phyloP scores from a whole-genome alignment of 2,113 vertebrate species.

The Malurus elegans region DNA sequence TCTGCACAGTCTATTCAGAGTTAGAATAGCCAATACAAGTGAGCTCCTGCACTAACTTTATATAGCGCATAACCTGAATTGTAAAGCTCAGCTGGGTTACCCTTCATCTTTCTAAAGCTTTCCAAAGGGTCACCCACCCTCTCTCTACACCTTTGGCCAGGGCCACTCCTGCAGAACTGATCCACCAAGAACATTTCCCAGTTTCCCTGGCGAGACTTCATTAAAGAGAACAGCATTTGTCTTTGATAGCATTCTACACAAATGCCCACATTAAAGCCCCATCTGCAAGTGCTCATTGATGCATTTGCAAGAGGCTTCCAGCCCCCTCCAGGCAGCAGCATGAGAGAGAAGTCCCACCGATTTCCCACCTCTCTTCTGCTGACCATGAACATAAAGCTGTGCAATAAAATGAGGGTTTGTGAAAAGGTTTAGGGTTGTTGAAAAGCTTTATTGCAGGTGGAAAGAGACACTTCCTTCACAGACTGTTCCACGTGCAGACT shows the following conservation, averaged over 20 bases:
- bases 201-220: not conserved
- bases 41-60: not conserved
- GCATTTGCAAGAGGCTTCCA: not conserved
- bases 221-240: not conserved
- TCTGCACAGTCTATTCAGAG: not conserved
- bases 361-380: not conserved
- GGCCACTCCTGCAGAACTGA: not conserved
- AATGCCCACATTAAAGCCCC: not conserved
- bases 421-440: not conserved
- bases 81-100: not conserved
- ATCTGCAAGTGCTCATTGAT: not conserved
- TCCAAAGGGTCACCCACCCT: not conserved
- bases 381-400: not conserved
- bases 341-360: not conserved
- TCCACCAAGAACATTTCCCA: not conserved
- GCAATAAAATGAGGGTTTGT: not conserved
- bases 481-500: not conserved
- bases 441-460: not conserved
- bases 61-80: not conserved
- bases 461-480: not conserved
- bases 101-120: not conserved
- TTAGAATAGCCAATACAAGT: not conserved
- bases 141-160: not conserved
- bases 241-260: not conserved
- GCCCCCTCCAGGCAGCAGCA: not conserved